Base-by-base conservation (phyloP, 2,113 vertebrate genomes). In the Heliornis fulica region DNA sequence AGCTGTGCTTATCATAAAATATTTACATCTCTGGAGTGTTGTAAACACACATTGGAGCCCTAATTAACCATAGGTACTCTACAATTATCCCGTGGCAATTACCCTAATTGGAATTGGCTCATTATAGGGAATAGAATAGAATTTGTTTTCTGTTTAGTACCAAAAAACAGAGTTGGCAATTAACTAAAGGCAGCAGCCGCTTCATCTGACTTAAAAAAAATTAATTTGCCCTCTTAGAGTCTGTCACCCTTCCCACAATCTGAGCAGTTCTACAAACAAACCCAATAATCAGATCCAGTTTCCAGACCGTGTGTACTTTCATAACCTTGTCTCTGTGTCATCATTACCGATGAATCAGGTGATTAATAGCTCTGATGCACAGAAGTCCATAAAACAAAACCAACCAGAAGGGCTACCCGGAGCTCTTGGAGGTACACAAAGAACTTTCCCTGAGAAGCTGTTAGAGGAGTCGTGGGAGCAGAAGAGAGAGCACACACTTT, bases 51-150 rank as follows among this genome's bases (percentile, higher is more conserved):
- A 94, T 74, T 68, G 87, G 86, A 96, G 57, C 59, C 66, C 93
- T 96, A 94, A 97, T 96, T 94, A 97, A 79, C 72, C 76, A 79
- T 66, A 97, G 82, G 90, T 91, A 96, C 87, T 86, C 94, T 90
- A 88, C 90, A 91, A 89, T 94, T 93, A 87, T 91, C 95, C 80
- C 34, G 19, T 87, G 76, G 79, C 86, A 94, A 89, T 75, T 86
- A 90, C 38, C 87, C 93, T 94, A 88, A 93, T 93, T 89, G 83
- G 71, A 96, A 90, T 59, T 76, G 81, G 68, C 71, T 96, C 65
- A 50, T 95, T 88, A 77, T 53, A 69, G 51, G 28, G 61, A 96
- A 83, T 57, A 96, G 83, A 82, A 83, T 72, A 96, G 87, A 82
- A 61, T 77, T 97, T 96, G 84, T 96, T 90, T 96, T 97, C 56